Evolutionary conservation across 2,797 vertebrate genomes (phyloP).

Genomic region (Lacerta viridis): DNA sequence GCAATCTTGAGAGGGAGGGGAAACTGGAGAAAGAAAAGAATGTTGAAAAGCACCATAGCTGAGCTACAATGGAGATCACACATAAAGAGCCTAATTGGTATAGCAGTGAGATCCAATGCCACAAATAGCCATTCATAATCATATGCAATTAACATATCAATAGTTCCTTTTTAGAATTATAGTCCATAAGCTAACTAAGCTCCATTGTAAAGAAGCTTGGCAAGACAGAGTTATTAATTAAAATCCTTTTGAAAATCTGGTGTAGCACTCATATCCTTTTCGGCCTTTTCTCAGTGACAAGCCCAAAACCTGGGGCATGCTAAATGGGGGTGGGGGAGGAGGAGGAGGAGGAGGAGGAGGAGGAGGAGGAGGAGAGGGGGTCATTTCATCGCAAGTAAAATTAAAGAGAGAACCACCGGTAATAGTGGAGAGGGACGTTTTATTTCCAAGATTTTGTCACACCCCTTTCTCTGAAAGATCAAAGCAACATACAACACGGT

Average conservation of each 20-base stretch:
- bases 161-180: slow-evolving; percentile 78
- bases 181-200: slow-evolving; percentile 77
- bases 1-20: slow-evolving; percentile 39
- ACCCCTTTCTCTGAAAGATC: neutral
- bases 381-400: slow-evolving; percentile 61
- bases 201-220: slow-evolving; percentile 74
- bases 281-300: slow-evolving; percentile 48
- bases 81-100: slow-evolving; percentile 79
- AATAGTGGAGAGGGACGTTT: neutral
- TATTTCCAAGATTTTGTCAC: slow-evolving; percentile 8
- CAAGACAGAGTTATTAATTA: slow-evolving; percentile 79
- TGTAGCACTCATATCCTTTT: slow-evolving; percentile 65
- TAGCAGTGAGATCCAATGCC: slow-evolving; percentile 77
- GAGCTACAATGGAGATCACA: slow-evolving; percentile 76
- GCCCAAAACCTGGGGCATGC: slow-evolving; percentile 56
- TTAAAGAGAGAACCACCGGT: neutral
- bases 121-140: slow-evolving; percentile 80
- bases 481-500: neutral
- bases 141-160: slow-evolving; percentile 81
- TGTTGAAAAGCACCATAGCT: slow-evolving; percentile 73
- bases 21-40: slow-evolving; percentile 59
- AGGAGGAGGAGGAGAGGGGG: neutral
- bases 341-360: neutral
- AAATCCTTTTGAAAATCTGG: slow-evolving; percentile 75
- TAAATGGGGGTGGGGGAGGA: slow-evolving; percentile 26